These are phyloP conservation scores for Calosoma granatense DNA, from an alignment of 1,140 invertebrate species.

Conservation along the genomic window DNA sequence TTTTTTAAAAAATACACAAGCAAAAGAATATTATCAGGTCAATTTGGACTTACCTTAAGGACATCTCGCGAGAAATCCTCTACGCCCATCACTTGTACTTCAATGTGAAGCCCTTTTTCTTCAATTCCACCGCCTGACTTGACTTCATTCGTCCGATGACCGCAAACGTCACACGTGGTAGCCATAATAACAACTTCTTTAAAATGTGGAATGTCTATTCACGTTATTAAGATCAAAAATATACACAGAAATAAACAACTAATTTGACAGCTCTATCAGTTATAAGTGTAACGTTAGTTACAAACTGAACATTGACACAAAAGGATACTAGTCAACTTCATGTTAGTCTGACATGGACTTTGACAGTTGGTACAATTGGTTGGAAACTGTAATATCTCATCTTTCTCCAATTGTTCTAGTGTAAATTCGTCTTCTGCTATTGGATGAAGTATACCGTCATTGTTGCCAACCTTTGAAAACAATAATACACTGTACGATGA, in stretches of 20 bases:
- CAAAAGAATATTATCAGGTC: no score
- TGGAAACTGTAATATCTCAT: constrained; percentile 76
- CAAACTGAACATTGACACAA: no score
- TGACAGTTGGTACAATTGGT: constrained; percentile 86
- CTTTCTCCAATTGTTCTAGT: constrained; percentile 56
- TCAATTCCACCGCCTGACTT: constrained; percentile 91
- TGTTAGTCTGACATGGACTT: constrained; percentile 77
- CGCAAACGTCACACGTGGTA: constrained; percentile 83
- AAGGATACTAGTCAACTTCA: constrained; percentile 92
- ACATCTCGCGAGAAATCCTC: constrained; percentile 87
- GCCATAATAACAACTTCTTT: constrained; percentile 98
- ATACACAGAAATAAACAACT: constrained; percentile 9
- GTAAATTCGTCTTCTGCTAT: constrained; percentile 47
- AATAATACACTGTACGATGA: neutral
- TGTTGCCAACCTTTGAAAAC: neutral
- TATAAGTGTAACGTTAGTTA: neutral
- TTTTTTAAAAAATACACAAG: no score
- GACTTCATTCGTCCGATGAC: constrained; percentile 86
- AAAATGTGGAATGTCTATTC: constrained; percentile 89
- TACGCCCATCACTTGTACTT: constrained; percentile 57
- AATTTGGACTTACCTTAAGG: constrained; percentile 77
- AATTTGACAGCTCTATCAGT: constrained; percentile 5
- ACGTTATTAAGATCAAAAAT: no score
- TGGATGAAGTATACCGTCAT: constrained; percentile 44
- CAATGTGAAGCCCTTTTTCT: constrained; percentile 67